Evolutionary conservation across 1,140 invertebrate species (phyloP).

Genomic region (Megalopta genalis): DNA sequence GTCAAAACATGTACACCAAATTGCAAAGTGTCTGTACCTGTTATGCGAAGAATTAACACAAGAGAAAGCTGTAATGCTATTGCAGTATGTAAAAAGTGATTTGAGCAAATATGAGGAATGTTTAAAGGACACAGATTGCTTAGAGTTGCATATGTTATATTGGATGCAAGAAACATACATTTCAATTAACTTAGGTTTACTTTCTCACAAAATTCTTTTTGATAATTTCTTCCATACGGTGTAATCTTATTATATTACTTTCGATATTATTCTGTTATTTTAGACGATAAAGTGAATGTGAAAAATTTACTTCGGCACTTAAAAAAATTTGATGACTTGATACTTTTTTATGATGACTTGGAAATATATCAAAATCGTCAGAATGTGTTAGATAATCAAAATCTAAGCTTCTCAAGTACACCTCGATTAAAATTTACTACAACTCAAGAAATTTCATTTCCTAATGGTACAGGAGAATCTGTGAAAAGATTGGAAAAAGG

Average conservation of each 20-base stretch:
- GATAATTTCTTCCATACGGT: not conserved
- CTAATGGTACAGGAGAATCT: not conserved
- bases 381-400: slow-evolving; percentile 36
- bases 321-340: slow-evolving; percentile 38
- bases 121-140: slow-evolving; percentile 38
- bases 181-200: slow-evolving; percentile 52
- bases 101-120: slow-evolving; percentile 13
- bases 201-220: slow-evolving; percentile 13
- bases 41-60: slow-evolving; percentile 56
- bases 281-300: slow-evolving; percentile 38
- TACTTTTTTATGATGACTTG: slow-evolving; percentile 45
- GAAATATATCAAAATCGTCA: slow-evolving; percentile 14
- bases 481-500: slow-evolving; percentile 53
- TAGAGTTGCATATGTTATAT: slow-evolving; percentile 67
- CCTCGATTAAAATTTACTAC: not conserved
- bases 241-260: not conserved
- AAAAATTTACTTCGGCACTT: slow-evolving; percentile 55
- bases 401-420: not conserved
- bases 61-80: slow-evolving; percentile 25
- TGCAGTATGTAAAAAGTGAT: slow-evolving; percentile 50
- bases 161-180: slow-evolving; percentile 62
- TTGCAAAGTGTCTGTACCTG: slow-evolving; percentile 59
- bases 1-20: slow-evolving; percentile 35
- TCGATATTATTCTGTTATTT: not conserved
- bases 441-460: not conserved